A percentile compares a stretch with the other conserved stretches of the same genome.
Conservation (phyloP, 2,888 invertebrate species). For the Lordiphosa fenestrarum region DNA sequence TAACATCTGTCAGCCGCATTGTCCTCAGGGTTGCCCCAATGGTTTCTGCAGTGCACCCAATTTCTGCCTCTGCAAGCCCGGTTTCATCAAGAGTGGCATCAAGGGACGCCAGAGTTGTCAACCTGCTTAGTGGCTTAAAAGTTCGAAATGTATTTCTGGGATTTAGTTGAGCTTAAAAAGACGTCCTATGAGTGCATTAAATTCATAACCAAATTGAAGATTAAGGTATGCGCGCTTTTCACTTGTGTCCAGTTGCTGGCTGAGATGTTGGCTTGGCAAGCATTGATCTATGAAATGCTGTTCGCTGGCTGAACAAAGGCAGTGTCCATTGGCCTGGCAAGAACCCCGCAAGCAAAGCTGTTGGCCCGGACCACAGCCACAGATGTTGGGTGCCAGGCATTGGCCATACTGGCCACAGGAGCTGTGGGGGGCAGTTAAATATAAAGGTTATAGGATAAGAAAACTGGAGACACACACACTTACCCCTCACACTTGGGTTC, state of each 20-base stretch:
- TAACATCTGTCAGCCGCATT: slow-evolving; percentile 83
- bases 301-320: slow-evolving; percentile 59
- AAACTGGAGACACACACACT: slow-evolving; percentile 15
- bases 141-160: slow-evolving; percentile 18
- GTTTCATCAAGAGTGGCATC: slow-evolving; percentile 81
- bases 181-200: slow-evolving; percentile 70
- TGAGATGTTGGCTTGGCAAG: slow-evolving; percentile 38
- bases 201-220: slow-evolving; percentile 62
- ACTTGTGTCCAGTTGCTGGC: slow-evolving; percentile 37
- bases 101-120: slow-evolving; percentile 84
- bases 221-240: slow-evolving; percentile 50
- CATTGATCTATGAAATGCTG: slow-evolving; percentile 71
- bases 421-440: slow-evolving; percentile 42
- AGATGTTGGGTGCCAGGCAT: slow-evolving; percentile 75
- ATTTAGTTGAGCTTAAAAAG: slow-evolving; percentile 46
- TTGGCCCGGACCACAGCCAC: slow-evolving; percentile 74
- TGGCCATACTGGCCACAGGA: slow-evolving; percentile 75
- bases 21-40: slow-evolving; percentile 87
- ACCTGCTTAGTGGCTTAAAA: slow-evolving; percentile 39
- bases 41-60: slow-evolving; percentile 88
- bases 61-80: slow-evolving; percentile 87
- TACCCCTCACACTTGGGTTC: slow-evolving; percentile 76
- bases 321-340: slow-evolving; percentile 66
- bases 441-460: no score
- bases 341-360: slow-evolving; percentile 64